Base-by-base conservation (phyloP, 1,140 invertebrate species). In the Drosophila gunungcola region DNA sequence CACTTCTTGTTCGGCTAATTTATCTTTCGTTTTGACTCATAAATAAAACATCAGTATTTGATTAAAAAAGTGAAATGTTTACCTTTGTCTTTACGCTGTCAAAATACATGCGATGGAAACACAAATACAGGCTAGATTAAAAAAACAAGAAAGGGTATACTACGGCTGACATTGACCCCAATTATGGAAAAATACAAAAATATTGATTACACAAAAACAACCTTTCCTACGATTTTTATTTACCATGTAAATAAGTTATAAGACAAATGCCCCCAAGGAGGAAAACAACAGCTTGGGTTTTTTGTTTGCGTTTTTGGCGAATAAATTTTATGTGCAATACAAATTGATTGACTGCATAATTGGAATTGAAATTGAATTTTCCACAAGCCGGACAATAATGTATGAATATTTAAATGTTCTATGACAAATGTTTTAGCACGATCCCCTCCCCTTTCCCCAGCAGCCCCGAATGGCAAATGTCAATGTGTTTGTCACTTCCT, bases 381-480 rank as follows among this genome's bases (percentile, higher is more conserved):
- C 61, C 42, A 32, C 32, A 25, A 34, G 13, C 32, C 46, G 60
- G 29, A 16, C 64, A 64, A 60, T 43, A 70, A 72, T 73, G 53
- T 32, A 75, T 79, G 53, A 88, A 78, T 86, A 81, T 64, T 65
- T 83, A 41, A 88, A 76, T 45, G 43, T 43, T 54, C 62, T 38
- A 51, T 75, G 74, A 88, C 76, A 88, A 79, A 79, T 88, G 79
- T 83, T 88, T 76, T 78, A 46, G 49, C 75, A 78, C 74, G 27
- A 32, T 21, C 16, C 34, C 27, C 11, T 12, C 56, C 25, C 49
- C 43, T 56, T 36, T 38, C 29, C 34, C 25, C 21, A 7, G 0
- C 10, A 36, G 11, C 27, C 41, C 51, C 51, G 6, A 55, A 39
- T 55, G 73, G 48, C 73, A 77, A 78, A 58, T 86, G 83, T 86